Percentiles rank a stretch among this genome's conserved stretches.
Evolutionary conservation across 2,888 invertebrate species (phyloP).

Genomic region (Drosophila meridiana): DNA sequence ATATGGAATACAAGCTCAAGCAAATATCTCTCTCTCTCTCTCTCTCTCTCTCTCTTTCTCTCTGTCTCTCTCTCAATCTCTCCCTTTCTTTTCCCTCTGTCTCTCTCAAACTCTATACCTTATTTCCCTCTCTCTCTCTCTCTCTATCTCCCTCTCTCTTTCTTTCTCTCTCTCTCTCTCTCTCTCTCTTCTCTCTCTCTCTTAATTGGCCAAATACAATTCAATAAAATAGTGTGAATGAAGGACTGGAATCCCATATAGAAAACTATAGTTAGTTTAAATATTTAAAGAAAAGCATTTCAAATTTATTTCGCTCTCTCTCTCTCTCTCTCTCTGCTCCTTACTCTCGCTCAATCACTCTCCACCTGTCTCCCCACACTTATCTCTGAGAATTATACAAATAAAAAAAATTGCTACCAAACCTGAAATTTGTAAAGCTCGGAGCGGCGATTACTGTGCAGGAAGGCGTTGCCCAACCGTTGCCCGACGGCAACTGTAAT

Average conservation of each 20-base stretch:
- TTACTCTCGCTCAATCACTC: not conserved
- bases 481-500: constrained; percentile 58
- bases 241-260: no score
- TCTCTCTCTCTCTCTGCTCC: not conserved
- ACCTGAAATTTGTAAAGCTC: constrained; percentile 66
- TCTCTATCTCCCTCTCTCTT: not conserved
- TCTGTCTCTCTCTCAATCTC: not conserved
- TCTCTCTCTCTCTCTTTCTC: not conserved
- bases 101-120: no score
- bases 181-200: not conserved
- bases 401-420: constrained; percentile 36
- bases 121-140: no score
- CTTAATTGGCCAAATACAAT: not conserved
- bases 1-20: not conserved
- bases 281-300: not conserved
- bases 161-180: not conserved
- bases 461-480: constrained; percentile 44
- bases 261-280: not conserved
- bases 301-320: not conserved
- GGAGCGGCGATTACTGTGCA: constrained; percentile 61
- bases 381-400: not conserved
- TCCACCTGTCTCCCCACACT: not conserved
- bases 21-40: not conserved
- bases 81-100: not conserved
- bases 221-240: not conserved